Evolutionary conservation across 2,797 vertebrate species (phyloP).

Genomic region (Spinibarbus caldwelli): DNA sequence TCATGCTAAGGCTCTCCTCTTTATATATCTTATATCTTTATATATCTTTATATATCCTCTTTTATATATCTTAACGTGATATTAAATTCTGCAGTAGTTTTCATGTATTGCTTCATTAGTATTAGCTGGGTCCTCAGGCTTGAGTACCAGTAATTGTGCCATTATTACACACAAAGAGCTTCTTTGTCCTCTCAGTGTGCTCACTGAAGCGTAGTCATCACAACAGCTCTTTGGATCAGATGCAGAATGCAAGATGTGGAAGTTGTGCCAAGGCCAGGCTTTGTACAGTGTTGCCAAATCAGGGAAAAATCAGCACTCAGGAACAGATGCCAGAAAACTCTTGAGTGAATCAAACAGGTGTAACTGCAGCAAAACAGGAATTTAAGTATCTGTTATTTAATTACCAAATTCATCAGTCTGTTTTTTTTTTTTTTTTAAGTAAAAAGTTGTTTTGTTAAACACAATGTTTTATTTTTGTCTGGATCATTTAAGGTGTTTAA

Average conservation of each 20-base stretch:
- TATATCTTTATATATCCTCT: no score
- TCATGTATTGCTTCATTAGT: slow-evolving; percentile 39
- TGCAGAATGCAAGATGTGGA: slow-evolving; percentile 19
- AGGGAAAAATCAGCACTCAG: background rate
- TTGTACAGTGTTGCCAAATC: slow-evolving; percentile 2
- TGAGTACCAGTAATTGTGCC: slow-evolving; percentile 3
- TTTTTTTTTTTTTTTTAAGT: background rate
- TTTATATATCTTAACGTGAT: background rate
- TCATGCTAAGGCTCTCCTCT: background rate
- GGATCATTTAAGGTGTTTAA: background rate
- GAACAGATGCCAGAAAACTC: background rate
- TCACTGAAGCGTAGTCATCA: slow-evolving; percentile 28
- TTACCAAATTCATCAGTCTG: no score
- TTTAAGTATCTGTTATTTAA: background rate
- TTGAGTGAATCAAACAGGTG: background rate
- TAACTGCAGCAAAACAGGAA: background rate
- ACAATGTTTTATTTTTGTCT: background rate
- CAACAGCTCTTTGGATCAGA: slow-evolving; percentile 13
- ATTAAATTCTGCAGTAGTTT: background rate
- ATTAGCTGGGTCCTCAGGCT: slow-evolving; percentile 30
- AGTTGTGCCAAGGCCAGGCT: background rate
- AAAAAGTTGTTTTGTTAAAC: background rate
- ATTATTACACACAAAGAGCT: slow-evolving; percentile 44
- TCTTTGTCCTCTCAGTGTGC: slow-evolving; percentile 22
- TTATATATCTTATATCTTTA: no score